These are phyloP conservation scores for Dicerorhinus sumatrensis DNA, from an alignment of 2,113 vertebrate genomes.

Conservation along the genomic window DNA sequence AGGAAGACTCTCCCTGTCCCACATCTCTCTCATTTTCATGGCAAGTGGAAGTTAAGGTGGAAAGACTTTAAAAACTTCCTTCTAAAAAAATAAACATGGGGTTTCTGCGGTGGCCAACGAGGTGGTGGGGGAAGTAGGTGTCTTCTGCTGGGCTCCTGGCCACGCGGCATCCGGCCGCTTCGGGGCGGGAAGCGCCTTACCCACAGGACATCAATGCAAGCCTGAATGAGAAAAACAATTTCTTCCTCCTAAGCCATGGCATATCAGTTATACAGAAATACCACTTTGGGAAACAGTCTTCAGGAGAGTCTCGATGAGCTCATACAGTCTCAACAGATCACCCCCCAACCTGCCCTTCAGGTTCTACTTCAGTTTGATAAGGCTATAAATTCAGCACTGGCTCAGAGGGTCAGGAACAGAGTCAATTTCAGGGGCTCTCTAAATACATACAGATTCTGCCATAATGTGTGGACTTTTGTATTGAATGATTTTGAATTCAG, in stretches of 20 bases:
- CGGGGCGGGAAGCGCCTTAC: constrained; percentile 49
- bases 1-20: background rate
- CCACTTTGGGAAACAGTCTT: constrained; percentile 98
- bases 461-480: constrained; percentile 99
- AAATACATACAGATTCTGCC: constrained; percentile 99
- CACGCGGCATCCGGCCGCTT: background rate
- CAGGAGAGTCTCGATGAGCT: constrained; percentile 99
- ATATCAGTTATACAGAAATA: constrained; percentile 98
- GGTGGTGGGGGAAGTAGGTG: background rate
- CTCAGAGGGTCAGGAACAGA: constrained; percentile 97
- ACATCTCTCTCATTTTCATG: background rate
- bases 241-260: constrained; percentile 89
- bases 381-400: constrained; percentile 97
- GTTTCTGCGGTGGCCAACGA: background rate
- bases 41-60: background rate
- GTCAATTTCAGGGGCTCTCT: constrained; percentile 99
- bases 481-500: constrained; percentile 99
- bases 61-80: background rate
- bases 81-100: background rate
- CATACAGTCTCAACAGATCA: constrained; percentile 99
- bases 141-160: background rate
- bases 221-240: constrained; percentile 54
- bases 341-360: constrained; percentile 97
- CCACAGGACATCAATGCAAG: constrained; percentile 69
- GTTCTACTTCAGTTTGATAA: constrained; percentile 99